Base-by-base conservation (phyloP, 2,797 vertebrate genomes). In the Oophaga sylvatica region DNA sequence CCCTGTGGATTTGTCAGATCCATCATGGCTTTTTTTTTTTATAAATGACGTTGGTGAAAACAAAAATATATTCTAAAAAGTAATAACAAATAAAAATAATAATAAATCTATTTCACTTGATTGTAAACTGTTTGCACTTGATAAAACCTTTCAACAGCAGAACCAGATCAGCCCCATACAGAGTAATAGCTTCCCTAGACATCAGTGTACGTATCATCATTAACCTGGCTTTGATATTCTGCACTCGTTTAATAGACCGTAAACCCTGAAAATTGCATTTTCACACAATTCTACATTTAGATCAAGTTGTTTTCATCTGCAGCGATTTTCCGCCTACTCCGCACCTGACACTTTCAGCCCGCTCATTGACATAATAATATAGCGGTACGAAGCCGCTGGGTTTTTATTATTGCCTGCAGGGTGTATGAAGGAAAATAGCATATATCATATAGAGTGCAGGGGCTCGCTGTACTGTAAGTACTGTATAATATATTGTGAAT, bases 341-440 rank as follows among this genome's bases (percentile, higher is more conserved):
- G 5, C n/a, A 77, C 5, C 59, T 76, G 35, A 77, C 83, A 65
- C 26, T 16, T 85, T 56, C n/a, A 56, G 48, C 45, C 19, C 13
- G 56, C 71, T 85, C 60, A 26, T 17, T 68, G 80, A 82, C 80
- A 56, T 48, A 59, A 82, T 82, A 68, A 82, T 68, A 29, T 12
- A 81, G 20, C 60, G 22, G 22, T 41, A 22, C 53, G 63, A 82
- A 10, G 48, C 80, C 4, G 65, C 31, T 82, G 45, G 60, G 63
- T 53, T 68, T 68, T 68, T 82, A 82, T 82, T 53, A 68, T 53
- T 67, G 80, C 62, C 79, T 48, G 48, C 62, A 67, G 41, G 41
- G 62, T 48, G 63, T 81, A 67, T 81, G 41, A 35, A 81, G 41
- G 29, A 65, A 29, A 67, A 53, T 26, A 48, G 41, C 80, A 81